These are phyloP conservation scores for Neolamprologus falcicula DNA, from an alignment of 2,113 vertebrate species.

Conservation along the genomic window DNA sequence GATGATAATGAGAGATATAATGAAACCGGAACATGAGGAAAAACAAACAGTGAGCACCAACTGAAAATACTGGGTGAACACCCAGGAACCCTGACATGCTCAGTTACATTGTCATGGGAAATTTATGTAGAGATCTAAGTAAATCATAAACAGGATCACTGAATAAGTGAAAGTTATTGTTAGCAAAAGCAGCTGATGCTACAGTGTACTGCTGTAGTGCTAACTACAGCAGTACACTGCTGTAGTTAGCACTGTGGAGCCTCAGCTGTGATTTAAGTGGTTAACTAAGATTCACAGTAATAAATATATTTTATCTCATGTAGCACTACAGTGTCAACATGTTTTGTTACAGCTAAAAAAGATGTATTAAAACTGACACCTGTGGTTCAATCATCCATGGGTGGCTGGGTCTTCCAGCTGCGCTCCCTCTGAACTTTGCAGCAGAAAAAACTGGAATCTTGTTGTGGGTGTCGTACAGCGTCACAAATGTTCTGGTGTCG, in stretches of 20 bases:
- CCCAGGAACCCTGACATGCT: not conserved
- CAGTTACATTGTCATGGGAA: not conserved
- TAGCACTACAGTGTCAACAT: not conserved
- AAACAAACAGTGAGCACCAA: not conserved
- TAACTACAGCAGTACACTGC: too few relatives aligned
- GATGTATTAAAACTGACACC: not conserved
- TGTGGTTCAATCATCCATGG: not conserved
- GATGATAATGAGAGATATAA: not conserved
- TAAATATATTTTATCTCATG: not conserved
- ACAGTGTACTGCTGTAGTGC: not conserved
- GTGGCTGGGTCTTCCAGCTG: not conserved
- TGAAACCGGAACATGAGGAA: not conserved
- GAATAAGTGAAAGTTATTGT: not conserved
- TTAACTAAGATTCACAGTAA: not conserved
- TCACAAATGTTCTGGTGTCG: not conserved
- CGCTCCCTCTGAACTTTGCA: not conserved
- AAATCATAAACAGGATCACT: not conserved
- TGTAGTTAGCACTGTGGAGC: not conserved
- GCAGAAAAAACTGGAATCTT: not conserved
- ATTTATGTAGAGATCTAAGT: not conserved
- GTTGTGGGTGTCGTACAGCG: not conserved
- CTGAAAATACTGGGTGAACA: not conserved
- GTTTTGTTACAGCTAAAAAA: not conserved
- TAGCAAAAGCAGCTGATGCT: not conserved
- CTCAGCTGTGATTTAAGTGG: not conserved